Base-by-base conservation (phyloP, 2,797 vertebrate species). In the Chelon labrosus region DNA sequence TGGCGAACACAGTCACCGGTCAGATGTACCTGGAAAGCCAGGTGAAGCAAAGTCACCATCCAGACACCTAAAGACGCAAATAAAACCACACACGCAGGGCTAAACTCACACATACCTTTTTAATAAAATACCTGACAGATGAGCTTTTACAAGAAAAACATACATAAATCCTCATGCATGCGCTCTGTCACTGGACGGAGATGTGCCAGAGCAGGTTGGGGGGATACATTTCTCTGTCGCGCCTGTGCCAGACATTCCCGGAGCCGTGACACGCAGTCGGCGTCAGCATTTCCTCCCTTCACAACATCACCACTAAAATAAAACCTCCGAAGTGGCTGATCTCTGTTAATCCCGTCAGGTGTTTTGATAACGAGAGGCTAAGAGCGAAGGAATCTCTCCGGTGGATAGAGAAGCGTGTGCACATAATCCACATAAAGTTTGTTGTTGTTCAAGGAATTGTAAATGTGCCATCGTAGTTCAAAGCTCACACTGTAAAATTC, bases 1-100 rank as follows among this genome's bases (percentile, higher is more conserved):
- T 96, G 42, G 97, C 98, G 2, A 94, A 96, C 82, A 96, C 97
- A 0, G 97, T 99, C 71, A 99, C 97, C 0, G 97, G 96, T 25
- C 98, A 99, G 93, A 99, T 99, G 98, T 97, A 93, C 79, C 90
- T 97, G 74, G 98, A 99, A 93, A 98, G 97, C 80, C 98, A 99
- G 97, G 98, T 98, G 80, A 77, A 73, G 7, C 1, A 14, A 10
- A 59, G 10, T 1, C 31, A 8, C 31, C 7, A 8, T 35, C 7
- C 7, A 35, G 1, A 8, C 42, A 41, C 17, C 50, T 27, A 16
- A 0, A 0, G 3, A 42, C 47, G 50, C n/a, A 27, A 5, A 5
- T 1, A 22, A 17, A 51, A 27, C n/a, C 9, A 8, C 42, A 31
- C 13, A 22, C 9, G 11, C 19, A 16, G 4, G 25, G 2, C 25